Evolutionary conservation across 2,797 vertebrate genomes (phyloP).

Genomic region (Todus mexicanus): DNA sequence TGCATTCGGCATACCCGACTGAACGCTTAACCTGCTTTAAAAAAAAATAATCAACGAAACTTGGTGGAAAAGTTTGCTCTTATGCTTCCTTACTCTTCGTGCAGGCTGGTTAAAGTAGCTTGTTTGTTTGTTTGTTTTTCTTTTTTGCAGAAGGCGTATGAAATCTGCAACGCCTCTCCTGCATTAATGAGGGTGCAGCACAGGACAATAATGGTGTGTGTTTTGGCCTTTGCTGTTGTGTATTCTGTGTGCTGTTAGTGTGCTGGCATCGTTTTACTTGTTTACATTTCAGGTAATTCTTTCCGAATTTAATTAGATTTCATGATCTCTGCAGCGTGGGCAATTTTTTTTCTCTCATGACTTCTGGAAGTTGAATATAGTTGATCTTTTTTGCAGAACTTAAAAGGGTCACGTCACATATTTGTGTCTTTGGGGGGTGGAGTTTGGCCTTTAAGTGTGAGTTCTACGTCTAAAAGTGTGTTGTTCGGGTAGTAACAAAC

Average conservation of each 20-base stretch:
- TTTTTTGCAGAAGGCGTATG: slow-evolving; percentile 45
- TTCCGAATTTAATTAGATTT: neutral
- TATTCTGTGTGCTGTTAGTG: slow-evolving; percentile 25
- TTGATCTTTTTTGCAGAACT: neutral
- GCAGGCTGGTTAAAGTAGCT: slow-evolving; percentile 35
- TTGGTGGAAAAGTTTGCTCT: neutral
- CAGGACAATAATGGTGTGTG: slow-evolving; percentile 37
- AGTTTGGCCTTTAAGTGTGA: neutral
- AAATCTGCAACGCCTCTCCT: slow-evolving; percentile 47
- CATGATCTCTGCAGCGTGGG: neutral
- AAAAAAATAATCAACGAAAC: neutral
- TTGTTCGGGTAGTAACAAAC: neutral
- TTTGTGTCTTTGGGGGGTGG: neutral
- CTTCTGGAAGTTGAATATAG: neutral
- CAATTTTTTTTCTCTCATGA: neutral
- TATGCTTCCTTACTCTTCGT: neutral
- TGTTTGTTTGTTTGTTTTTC: neutral
- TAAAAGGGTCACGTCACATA: neutral
- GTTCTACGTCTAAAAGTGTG: neutral
- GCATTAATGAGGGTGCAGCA: slow-evolving; percentile 50
- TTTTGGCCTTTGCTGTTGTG: slow-evolving; percentile 6
- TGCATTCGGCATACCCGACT: neutral
- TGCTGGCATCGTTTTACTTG: neutral
- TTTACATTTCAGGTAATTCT: slow-evolving; percentile 26
- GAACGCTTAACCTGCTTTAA: neutral